phyloP scores from a whole-genome alignment of 2,113 vertebrate species.

The Phrynosoma platyrhinos region DNA sequence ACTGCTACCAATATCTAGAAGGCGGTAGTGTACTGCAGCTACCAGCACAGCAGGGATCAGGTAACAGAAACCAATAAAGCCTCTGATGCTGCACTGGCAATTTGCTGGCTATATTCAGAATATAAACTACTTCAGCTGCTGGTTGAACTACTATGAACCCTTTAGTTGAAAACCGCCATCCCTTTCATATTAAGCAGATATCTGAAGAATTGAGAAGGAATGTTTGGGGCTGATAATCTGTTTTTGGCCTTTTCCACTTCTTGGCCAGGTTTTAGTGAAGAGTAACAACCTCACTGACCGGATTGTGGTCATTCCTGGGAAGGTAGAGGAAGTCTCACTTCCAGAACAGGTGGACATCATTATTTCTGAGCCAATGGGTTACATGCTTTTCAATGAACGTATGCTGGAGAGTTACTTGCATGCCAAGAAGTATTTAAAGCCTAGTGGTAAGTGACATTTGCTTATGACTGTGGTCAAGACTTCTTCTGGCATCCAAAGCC shows the following conservation, averaged over 20 bases:
- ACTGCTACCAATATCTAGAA: no score
- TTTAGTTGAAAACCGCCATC: not conserved
- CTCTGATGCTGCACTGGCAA: not conserved
- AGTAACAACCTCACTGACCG: conserved; percentile 92
- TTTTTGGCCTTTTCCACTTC: not conserved
- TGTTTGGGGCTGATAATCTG: not conserved
- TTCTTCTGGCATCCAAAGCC: not conserved
- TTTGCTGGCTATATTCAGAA: not conserved
- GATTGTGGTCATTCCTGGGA: conserved; percentile 93
- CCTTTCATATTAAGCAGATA: not conserved
- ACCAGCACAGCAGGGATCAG: not conserved
- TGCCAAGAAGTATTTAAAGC: conserved; percentile 96
- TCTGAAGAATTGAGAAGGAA: not conserved
- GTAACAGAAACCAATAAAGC: not conserved
- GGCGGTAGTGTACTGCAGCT: not conserved
- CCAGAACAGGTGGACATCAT: conserved; percentile 97
- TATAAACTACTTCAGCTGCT: not conserved
- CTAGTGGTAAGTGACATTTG: conserved; percentile 81
- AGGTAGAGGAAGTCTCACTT: conserved; percentile 93
- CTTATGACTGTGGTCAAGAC: not conserved
- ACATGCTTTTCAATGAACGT: conserved; percentile 97
- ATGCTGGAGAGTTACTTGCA: conserved; percentile 98
- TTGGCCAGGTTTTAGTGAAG: conserved; percentile 89
- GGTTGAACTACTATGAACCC: not conserved
- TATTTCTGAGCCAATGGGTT: conserved; percentile 97